Conservation (phyloP, 1,140 invertebrate species). For the Dolichoris vasculosae region DNA sequence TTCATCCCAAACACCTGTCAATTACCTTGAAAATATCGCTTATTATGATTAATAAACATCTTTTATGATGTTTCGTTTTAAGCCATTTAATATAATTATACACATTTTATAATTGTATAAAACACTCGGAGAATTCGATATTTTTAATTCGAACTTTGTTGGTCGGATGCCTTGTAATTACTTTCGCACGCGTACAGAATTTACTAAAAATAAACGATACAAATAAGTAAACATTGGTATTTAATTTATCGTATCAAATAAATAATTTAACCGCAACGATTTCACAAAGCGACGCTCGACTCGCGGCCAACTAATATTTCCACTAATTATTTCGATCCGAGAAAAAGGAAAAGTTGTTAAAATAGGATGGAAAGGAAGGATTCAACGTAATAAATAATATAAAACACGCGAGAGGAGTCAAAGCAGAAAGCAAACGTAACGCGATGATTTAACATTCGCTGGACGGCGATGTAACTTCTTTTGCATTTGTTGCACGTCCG, state of each 20-base stretch:
- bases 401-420: conserved; percentile 7
- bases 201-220: neutral
- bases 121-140: neutral
- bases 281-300: neutral
- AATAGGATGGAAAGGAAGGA: neutral
- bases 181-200: neutral
- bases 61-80: neutral
- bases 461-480: conserved; percentile 2
- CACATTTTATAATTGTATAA: too few species aligned
- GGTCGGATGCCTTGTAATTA: neutral
- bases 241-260: neutral
- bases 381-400: conserved; percentile 33
- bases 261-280: neutral
- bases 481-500: conserved; percentile 32
- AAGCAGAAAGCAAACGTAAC: conserved; percentile 10
- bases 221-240: too few species aligned
- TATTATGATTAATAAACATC: conserved; percentile 35
- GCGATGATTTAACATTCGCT: conserved; percentile 34
- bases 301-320: neutral
- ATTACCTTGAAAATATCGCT: conserved; percentile 27
- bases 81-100: neutral
- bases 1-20: conserved; percentile 27
- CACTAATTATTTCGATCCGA: neutral
- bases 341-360: neutral
- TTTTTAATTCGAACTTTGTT: neutral